Evolutionary conservation across 2,888 invertebrate genomes (phyloP).

Genomic region (Acrobasis repandana): DNA sequence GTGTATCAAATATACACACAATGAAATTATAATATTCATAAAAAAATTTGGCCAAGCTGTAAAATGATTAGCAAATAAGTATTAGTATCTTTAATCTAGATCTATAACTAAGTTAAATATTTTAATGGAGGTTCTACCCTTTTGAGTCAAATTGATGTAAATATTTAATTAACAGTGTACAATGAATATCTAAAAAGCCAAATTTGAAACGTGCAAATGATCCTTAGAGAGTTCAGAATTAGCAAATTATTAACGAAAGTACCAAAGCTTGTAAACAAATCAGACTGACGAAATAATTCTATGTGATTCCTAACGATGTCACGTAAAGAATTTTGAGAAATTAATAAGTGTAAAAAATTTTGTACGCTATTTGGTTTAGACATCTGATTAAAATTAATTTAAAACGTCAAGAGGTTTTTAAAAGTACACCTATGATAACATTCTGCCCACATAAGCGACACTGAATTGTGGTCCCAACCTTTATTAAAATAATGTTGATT

Average conservation of each 20-base stretch:
- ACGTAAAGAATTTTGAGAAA: conserved; percentile 38
- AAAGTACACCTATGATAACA: conserved; percentile 57
- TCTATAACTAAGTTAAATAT: not conserved
- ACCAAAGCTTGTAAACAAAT: conserved; percentile 8
- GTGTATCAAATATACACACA: not conserved
- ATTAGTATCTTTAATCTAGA: not conserved
- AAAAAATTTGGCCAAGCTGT: not conserved
- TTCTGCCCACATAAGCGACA: conserved; percentile 76
- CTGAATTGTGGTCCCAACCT: conserved; percentile 53
- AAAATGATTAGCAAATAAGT: not conserved
- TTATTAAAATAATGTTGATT: conserved; percentile 72
- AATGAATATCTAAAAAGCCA: conserved; percentile 1
- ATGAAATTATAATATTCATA: not conserved
- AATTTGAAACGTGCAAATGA: conserved; percentile 8
- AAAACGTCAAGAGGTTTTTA: conserved; percentile 45
- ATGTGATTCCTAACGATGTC: conserved; percentile 33
- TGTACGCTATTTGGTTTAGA: conserved; percentile 43
- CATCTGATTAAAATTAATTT: conserved; percentile 41
- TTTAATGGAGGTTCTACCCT: not conserved
- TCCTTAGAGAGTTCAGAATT: not conserved
- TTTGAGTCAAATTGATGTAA: not conserved
- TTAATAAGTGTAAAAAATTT: conserved; percentile 30
- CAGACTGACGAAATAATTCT: conserved; percentile 15
- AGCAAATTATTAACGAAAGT: conserved; percentile 7
- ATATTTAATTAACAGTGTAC: not conserved